Conservation (phyloP, 2,888 invertebrate species). For the Drosophila gaucha region DNA sequence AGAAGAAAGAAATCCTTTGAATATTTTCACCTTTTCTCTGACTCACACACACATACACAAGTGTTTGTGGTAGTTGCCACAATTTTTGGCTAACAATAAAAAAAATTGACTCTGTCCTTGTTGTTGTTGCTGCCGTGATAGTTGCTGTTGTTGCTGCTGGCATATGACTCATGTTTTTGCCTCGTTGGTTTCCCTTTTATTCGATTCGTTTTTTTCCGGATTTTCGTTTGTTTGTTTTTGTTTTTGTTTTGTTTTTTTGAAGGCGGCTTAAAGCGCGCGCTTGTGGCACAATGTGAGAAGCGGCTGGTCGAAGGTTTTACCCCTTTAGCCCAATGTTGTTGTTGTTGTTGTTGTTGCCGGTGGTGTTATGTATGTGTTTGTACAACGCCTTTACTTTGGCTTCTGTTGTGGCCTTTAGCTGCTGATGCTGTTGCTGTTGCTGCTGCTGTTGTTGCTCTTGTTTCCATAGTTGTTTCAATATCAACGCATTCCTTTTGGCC, state of each 20-base stretch:
- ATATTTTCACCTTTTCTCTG: too few species aligned
- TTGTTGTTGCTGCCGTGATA: conserved; percentile 10
- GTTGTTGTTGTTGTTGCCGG: conserved; percentile 22
- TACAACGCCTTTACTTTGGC: conserved; percentile 70
- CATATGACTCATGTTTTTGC: conserved; percentile 53
- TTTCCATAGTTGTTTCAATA: conserved; percentile 69
- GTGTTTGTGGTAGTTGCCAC: conserved; percentile 18
- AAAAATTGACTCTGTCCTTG: conserved; percentile 13
- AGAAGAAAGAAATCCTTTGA: too few species aligned
- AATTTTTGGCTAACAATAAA: too few species aligned
- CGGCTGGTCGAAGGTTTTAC: conserved; percentile 47
- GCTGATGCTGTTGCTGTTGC: conserved; percentile 43
- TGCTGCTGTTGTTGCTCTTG: conserved; percentile 48
- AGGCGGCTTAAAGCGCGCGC: conserved; percentile 59
- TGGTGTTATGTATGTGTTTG: conserved; percentile 63
- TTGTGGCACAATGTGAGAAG: conserved; percentile 55
- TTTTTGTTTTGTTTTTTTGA: conserved; percentile 13
- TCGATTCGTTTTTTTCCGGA: conserved; percentile 16
- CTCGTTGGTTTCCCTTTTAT: conserved; percentile 36
- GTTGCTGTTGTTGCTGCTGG: conserved; percentile 33
- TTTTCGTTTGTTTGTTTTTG: conserved; percentile 1
- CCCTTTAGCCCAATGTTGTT: conserved; percentile 40
- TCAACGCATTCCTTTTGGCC: conserved; percentile 73
- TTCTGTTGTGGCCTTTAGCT: conserved; percentile 55
- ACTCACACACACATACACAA: not conserved